Base-by-base conservation (phyloP, 2,113 vertebrate species). In the Turnix velox region DNA sequence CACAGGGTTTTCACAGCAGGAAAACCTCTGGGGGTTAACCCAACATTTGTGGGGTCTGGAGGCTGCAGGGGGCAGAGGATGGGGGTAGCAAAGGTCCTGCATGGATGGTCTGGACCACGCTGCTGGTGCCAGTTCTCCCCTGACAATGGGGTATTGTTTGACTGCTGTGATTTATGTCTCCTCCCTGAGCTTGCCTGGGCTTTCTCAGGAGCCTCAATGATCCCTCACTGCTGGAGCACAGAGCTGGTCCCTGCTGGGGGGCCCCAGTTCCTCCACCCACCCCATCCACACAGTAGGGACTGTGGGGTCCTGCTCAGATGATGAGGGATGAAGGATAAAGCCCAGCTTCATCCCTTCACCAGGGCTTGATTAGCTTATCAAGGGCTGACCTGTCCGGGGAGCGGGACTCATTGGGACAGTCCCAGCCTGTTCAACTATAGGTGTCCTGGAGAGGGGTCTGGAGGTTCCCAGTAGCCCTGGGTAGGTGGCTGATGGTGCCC, bases 401-500 rank as follows among this genome's bases (percentile, higher is more conserved):
- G 55, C 7, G 43, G n/a, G 61, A 59, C 12, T 0, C 2, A 0
- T 23, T 18, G 90, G 77, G 40, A 12, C 45, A n/a, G 14, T 30
- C 49, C 0, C 0, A 33, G n/a, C 22, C 52, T 2, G 2, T 27
- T 72, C 52, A 23, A 7, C 16, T 61, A 6, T 0, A 2, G 65
- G 24, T 12, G 9, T 15, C 54, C 17, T 3, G 37, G 12, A 27
- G 81, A 72, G 16, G 30, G 22, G 2, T 1, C 0, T 8, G 39
- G 49, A 43, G 30, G 25, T 18, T n/a, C 6, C 1, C 2, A 27
- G 54, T n/a, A 87, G 23, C 42, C 19, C 9, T 1, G 1, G 23
- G 27, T 12, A 1, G 33, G 33, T 0, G 0, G 1, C 5, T 15
- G 39, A 27, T 0, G 6, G 1, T 12, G 30, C 6, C 13, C 0